Evolutionary conservation across 1,140 invertebrate species (phyloP).

Genomic region (Cheumatopsyche charites): DNA sequence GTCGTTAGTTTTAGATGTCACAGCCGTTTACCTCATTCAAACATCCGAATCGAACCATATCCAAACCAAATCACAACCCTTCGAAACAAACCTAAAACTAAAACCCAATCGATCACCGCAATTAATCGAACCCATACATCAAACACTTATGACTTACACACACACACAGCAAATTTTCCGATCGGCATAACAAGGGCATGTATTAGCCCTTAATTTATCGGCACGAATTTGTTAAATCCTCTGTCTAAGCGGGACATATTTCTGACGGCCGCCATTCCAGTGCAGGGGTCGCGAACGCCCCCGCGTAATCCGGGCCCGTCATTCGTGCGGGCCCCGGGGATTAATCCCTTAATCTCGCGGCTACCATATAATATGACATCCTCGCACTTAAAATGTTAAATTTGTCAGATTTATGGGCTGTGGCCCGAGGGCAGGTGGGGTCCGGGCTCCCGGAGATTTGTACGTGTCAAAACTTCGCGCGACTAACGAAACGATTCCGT

Average conservation of each 20-base stretch:
- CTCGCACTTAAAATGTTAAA: constrained; percentile 48
- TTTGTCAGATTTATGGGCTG: constrained; percentile 47
- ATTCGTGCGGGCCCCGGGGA: constrained; percentile 41
- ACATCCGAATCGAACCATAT: not conserved
- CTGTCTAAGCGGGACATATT: constrained; percentile 47
- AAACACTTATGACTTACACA: not conserved
- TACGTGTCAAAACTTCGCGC: constrained; percentile 22
- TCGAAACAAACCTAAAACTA: too few relatives aligned
- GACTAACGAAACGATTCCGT: too few relatives aligned
- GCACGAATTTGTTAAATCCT: constrained; percentile 48
- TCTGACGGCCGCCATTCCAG: constrained; percentile 40
- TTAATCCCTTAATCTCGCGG: constrained; percentile 48
- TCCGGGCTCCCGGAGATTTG: constrained; percentile 16
- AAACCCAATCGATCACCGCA: too few relatives aligned
- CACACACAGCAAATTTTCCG: not conserved
- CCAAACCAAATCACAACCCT: not conserved
- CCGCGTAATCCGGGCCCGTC: constrained; percentile 39
- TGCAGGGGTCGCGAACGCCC: constrained; percentile 10
- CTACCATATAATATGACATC: constrained; percentile 49
- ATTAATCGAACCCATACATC: too few relatives aligned
- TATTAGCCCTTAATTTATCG: constrained; percentile 47
- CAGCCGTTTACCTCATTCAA: not conserved
- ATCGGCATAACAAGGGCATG: not conserved
- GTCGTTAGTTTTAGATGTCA: too few relatives aligned
- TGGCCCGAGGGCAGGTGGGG: constrained; percentile 28